Conservation (phyloP, 30 jellyfish, hydroid and myxozoan species). For the Aurelia aurita region DNA sequence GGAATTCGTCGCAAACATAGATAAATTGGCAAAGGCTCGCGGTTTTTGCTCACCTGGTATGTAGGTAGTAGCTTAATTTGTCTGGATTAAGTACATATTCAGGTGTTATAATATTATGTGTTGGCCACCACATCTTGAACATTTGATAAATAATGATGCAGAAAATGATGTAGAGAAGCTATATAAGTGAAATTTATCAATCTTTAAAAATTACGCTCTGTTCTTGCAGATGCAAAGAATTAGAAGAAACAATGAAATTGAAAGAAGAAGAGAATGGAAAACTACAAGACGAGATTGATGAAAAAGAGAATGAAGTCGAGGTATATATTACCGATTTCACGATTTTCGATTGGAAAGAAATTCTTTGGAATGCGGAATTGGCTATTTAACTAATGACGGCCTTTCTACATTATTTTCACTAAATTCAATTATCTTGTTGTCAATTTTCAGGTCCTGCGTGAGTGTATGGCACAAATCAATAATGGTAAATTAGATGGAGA, state of each 20-base stretch:
- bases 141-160: too few species aligned
- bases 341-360: background rate
- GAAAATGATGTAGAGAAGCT: too few species aligned
- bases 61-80: background rate
- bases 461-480: slow-evolving; percentile 66
- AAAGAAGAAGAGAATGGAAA: slow-evolving; percentile 62
- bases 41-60: background rate
- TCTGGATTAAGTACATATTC: too few species aligned
- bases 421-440: too few species aligned
- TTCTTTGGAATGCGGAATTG: background rate
- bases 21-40: too few species aligned
- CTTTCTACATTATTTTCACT: too few species aligned
- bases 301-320: slow-evolving; percentile 63
- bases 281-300: slow-evolving; percentile 65
- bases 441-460: slow-evolving; percentile 53
- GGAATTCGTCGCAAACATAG: too few species aligned
- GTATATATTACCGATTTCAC: too few species aligned
- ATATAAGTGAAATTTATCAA: too few species aligned
- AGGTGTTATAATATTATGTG: too few species aligned
- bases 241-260: slow-evolving; percentile 18
- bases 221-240: slow-evolving; percentile 41
- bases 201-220: background rate
- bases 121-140: too few species aligned
- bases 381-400: too few species aligned
- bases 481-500: slow-evolving; percentile 74